Evolutionary conservation across 2,888 invertebrate species (phyloP).

Genomic region (Incurvaria masculella): DNA sequence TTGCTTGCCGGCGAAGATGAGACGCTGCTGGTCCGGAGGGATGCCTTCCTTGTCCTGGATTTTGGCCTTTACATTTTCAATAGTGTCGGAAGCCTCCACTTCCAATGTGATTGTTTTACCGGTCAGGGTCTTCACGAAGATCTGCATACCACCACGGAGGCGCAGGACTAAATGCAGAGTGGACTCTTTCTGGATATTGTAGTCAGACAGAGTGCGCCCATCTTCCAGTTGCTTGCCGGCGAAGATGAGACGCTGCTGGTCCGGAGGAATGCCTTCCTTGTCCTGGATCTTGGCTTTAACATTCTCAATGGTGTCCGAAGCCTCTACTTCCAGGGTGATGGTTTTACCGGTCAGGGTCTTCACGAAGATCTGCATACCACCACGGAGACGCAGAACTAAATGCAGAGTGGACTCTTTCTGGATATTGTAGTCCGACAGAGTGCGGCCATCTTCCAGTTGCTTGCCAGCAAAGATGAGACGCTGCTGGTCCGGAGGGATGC

Average conservation of each 20-base stretch:
- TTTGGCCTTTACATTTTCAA: conserved; percentile 25
- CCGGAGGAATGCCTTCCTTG: conserved; percentile 30
- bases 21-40: conserved; percentile 24
- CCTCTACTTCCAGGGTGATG: conserved; percentile 26
- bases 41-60: conserved; percentile 25
- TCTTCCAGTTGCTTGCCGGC: conserved; percentile 30
- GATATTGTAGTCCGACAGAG: conserved; percentile 10
- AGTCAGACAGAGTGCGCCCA: conserved; percentile 28
- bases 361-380: conserved; percentile 28
- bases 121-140: conserved; percentile 25
- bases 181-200: conserved; percentile 27
- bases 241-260: conserved; percentile 29
- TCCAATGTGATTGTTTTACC: conserved; percentile 26
- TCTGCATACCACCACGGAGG: conserved; percentile 24
- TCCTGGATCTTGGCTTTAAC: conserved; percentile 31
- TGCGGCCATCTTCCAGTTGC: conserved; percentile 9
- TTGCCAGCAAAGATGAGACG: conserved; percentile 8
- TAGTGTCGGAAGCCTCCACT: conserved; percentile 23
- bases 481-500: conserved; percentile 9
- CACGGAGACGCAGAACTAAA: conserved; percentile 11
- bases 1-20: conserved; percentile 25
- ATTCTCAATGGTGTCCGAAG: conserved; percentile 28
- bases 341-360: conserved; percentile 30
- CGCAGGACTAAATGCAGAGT: conserved; percentile 22
- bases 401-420: conserved; percentile 7